Conservation (phyloP, 2,113 vertebrate genomes). For the Poeciliopsis retropinna region DNA sequence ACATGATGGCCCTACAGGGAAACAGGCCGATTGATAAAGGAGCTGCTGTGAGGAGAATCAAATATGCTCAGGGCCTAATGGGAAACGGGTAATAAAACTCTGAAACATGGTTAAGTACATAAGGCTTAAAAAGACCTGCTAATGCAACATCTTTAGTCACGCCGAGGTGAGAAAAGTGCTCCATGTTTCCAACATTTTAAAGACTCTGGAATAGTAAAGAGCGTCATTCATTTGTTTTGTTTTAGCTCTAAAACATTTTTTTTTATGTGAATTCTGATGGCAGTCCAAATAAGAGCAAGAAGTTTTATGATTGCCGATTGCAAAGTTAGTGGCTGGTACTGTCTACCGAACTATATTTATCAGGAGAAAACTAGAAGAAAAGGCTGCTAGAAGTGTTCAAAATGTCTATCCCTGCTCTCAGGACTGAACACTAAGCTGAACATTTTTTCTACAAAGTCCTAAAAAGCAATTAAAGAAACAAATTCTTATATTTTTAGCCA, state of each 20-base stretch:
- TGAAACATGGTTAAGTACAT: background rate
- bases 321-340: constrained; percentile 22
- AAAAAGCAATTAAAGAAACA: too few relatives aligned
- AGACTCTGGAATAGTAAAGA: background rate
- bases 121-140: background rate
- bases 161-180: too few relatives aligned
- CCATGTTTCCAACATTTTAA: too few relatives aligned
- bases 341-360: background rate
- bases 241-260: background rate
- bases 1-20: background rate
- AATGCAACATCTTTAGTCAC: background rate
- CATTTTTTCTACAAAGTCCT: too few relatives aligned
- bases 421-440: too few relatives aligned
- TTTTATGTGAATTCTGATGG: background rate
- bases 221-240: background rate
- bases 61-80: background rate
- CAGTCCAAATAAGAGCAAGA: constrained; percentile 20
- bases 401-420: too few relatives aligned
- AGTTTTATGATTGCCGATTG: constrained; percentile 46
- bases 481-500: too few relatives aligned
- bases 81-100: background rate
- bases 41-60: constrained; percentile 11
- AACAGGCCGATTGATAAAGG: constrained; percentile 4
- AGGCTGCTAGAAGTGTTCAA: too few relatives aligned
- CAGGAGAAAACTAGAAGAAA: background rate